Evolutionary conservation across 1,140 invertebrate genomes (phyloP).

Genomic region (Thalassaphorura encarpata): DNA sequence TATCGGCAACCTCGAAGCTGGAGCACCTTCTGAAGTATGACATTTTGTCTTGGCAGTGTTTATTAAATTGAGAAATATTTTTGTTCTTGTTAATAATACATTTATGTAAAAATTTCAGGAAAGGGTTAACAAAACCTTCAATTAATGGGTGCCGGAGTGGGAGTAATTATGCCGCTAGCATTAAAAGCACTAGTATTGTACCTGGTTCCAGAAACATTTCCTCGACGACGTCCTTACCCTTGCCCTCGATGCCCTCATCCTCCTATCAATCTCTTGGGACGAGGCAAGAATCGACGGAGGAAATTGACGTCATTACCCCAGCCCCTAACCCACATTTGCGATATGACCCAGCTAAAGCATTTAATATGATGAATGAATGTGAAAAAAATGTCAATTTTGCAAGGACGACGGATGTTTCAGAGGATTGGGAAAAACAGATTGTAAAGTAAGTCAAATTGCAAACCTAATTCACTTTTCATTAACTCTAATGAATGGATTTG

Average conservation of each 20-base stretch:
- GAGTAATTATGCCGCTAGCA: too few species aligned
- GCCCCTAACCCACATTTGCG: conserved; percentile 30
- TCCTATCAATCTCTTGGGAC: too few species aligned
- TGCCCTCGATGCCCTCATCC: too few species aligned
- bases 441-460: conserved; percentile 43
- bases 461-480: conserved; percentile 8
- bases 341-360: conserved; percentile 54
- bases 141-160: too few species aligned
- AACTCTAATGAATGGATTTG: not conserved
- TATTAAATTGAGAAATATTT: too few species aligned
- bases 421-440: conserved; percentile 61
- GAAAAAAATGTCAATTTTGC: conserved; percentile 52
- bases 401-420: conserved; percentile 47
- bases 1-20: conserved; percentile 4
- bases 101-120: too few species aligned
- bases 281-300: conserved; percentile 3
- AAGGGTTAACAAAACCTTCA: too few species aligned
- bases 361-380: conserved; percentile 60
- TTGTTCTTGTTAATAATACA: too few species aligned
- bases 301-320: conserved; percentile 20
- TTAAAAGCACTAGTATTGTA: too few species aligned
- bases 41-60: too few species aligned
- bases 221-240: not conserved
- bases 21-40: conserved; percentile 12
- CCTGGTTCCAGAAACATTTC: not conserved